phyloP scores from a whole-genome alignment of 2,797 vertebrate genomes.

The Galagoides demidoff region DNA sequence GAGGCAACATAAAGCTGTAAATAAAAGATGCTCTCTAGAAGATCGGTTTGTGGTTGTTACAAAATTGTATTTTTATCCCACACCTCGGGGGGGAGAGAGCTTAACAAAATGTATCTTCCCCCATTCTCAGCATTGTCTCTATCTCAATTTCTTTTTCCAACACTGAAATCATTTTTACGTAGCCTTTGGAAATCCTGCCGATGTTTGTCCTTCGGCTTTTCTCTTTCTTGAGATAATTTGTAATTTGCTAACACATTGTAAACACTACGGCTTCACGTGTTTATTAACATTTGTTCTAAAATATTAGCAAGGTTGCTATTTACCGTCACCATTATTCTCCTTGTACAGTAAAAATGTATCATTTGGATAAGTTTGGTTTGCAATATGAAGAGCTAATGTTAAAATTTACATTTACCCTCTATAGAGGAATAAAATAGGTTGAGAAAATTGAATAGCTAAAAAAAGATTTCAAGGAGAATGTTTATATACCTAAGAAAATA shows the following conservation, averaged over 20 bases:
- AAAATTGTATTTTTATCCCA: slow-evolving; percentile 58
- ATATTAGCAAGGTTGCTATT: slow-evolving; percentile 14
- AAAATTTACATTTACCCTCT: slow-evolving; percentile 40
- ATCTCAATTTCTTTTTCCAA: background rate
- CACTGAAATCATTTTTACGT: slow-evolving; percentile 40
- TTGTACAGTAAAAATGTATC: slow-evolving; percentile 15
- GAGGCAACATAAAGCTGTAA: slow-evolving; percentile 11
- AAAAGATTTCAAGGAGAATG: slow-evolving; percentile 1
- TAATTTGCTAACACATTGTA: slow-evolving; percentile 62
- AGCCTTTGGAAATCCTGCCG: background rate
- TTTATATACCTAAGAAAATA: background rate
- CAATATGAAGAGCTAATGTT: background rate
- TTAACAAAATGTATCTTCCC: background rate
- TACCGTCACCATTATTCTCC: slow-evolving; percentile 32
- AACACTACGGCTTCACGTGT: slow-evolving; percentile 36
- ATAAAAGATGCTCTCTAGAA: background rate
- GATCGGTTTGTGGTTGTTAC: background rate
- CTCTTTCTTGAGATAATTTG: slow-evolving; percentile 46
- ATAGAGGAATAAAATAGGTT: slow-evolving; percentile 1
- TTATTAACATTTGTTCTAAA: slow-evolving; percentile 45
- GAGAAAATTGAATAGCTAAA: background rate
- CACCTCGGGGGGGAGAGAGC: background rate
- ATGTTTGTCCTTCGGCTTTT: slow-evolving; percentile 59
- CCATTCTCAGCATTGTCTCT: slow-evolving; percentile 12
- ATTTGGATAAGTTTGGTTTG: slow-evolving; percentile 20